Percentiles rank a stretch among this genome's conserved stretches.
phyloP scores from a whole-genome alignment of 1,140 invertebrate genomes.

The Drosophila punjabiensis region DNA sequence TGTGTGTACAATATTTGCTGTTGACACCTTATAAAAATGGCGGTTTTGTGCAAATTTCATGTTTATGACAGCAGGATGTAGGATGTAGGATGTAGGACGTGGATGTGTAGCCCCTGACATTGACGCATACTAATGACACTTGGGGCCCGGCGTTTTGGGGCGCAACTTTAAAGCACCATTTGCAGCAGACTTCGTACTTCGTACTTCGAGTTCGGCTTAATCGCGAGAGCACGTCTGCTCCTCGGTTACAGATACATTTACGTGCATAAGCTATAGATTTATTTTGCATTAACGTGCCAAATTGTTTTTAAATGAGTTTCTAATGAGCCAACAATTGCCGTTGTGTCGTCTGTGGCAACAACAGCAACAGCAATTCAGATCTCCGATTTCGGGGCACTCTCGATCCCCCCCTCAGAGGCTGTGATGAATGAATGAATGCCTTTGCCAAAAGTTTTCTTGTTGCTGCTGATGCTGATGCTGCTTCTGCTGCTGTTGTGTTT shows the following conservation, averaged over 20 bases:
- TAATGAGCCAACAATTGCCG: conserved; percentile 81
- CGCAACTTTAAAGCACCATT: conserved; percentile 67
- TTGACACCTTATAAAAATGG: conserved; percentile 83
- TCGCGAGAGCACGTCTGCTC: conserved; percentile 25
- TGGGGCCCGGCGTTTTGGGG: conserved; percentile 9
- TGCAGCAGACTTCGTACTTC: conserved; percentile 71
- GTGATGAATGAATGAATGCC: conserved; percentile 69
- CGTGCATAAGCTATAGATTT: conserved; percentile 81
- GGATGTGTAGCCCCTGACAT: conserved; percentile 55
- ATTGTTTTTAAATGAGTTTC: conserved; percentile 84
- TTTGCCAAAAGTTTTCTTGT: conserved; percentile 43
- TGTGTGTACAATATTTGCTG: conserved; percentile 63
- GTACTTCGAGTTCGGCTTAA: conserved; percentile 41
- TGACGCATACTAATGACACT: conserved; percentile 80
- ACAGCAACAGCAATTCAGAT: conserved; percentile 33
- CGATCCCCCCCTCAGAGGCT: conserved; percentile 10
- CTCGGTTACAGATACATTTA: conserved; percentile 28
- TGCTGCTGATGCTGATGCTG: conserved; percentile 11
- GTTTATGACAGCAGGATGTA: conserved; percentile 71
- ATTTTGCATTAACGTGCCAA: conserved; percentile 84
- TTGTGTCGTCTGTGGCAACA: conserved; percentile 54
- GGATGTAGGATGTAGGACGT: conserved; percentile 56
- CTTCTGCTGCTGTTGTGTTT: conserved; percentile 15
- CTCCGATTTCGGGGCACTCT: conserved; percentile 48
- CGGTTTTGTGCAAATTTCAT: conserved; percentile 83